Evolutionary conservation across 2,888 invertebrate genomes (phyloP).

Genomic region (Eubasilissa splendida): DNA sequence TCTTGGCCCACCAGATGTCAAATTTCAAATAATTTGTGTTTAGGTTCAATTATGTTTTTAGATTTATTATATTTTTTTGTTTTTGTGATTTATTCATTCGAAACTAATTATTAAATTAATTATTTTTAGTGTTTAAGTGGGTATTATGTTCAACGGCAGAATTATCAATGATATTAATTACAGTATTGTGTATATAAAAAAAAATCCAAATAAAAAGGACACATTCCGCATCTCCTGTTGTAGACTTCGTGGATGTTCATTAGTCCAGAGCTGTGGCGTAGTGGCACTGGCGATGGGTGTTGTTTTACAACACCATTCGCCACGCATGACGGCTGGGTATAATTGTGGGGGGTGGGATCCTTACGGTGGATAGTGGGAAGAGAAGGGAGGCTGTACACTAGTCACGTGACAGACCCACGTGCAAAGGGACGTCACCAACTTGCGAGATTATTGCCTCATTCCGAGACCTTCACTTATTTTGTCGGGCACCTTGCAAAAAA

Average conservation of each 20-base stretch:
- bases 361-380: neutral
- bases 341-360: slow-evolving; percentile 16
- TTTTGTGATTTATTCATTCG: no score
- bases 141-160: no score
- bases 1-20: no score
- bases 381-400: neutral
- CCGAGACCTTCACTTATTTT: neutral
- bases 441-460: slow-evolving; percentile 3
- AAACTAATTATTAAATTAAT: no score
- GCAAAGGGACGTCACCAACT: neutral
- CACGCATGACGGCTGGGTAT: slow-evolving; percentile 30
- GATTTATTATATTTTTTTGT: no score
- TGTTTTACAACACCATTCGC: slow-evolving; percentile 32
- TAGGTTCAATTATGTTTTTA: no score
- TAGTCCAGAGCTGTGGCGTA: slow-evolving; percentile 21
- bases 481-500: no score
- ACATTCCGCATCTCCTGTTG: neutral
- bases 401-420: slow-evolving; percentile 12
- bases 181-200: neutral
- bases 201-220: neutral
- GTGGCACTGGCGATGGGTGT: slow-evolving; percentile 12
- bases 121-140: no score
- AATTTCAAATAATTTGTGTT: no score
- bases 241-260: slow-evolving; percentile 9
- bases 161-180: no score